These are phyloP conservation scores for Cepaea hortensis DNA, from an alignment of 2,888 invertebrate genomes.

Conservation along the genomic window DNA sequence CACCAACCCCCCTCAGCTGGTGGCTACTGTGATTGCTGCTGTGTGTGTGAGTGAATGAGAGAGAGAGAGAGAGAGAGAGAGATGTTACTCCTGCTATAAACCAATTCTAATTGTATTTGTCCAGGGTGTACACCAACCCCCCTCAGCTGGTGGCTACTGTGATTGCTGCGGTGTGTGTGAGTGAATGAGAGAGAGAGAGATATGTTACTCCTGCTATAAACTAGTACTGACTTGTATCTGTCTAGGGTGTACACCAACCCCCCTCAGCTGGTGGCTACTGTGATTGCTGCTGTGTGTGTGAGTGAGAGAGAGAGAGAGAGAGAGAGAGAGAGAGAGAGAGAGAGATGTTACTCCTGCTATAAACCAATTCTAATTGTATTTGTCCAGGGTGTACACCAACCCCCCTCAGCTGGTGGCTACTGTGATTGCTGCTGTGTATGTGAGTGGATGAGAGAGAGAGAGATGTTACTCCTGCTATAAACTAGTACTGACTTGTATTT, in stretches of 20 bases:
- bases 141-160: conserved; percentile 74
- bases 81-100: too few relatives aligned
- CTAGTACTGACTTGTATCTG: not conserved
- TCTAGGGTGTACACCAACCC: conserved; percentile 73
- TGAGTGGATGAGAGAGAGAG: conserved; percentile 40
- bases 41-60: conserved; percentile 69
- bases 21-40: conserved; percentile 73
- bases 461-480: too few relatives aligned
- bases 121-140: conserved; percentile 73
- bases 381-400: conserved; percentile 69
- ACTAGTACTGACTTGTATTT: not conserved
- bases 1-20: conserved; percentile 71
- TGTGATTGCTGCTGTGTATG: conserved; percentile 75
- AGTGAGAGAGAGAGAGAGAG: too few relatives aligned
- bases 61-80: too few relatives aligned
- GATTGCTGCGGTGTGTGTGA: conserved; percentile 74
- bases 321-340: too few relatives aligned
- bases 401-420: conserved; percentile 74
- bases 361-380: not conserved
- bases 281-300: conserved; percentile 75
- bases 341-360: too few relatives aligned
- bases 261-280: conserved; percentile 72
- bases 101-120: not conserved
- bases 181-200: too few relatives aligned
- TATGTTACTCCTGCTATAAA: too few relatives aligned